Conservation (phyloP, 2,797 vertebrate species). For the Aratinga solstitialis region DNA sequence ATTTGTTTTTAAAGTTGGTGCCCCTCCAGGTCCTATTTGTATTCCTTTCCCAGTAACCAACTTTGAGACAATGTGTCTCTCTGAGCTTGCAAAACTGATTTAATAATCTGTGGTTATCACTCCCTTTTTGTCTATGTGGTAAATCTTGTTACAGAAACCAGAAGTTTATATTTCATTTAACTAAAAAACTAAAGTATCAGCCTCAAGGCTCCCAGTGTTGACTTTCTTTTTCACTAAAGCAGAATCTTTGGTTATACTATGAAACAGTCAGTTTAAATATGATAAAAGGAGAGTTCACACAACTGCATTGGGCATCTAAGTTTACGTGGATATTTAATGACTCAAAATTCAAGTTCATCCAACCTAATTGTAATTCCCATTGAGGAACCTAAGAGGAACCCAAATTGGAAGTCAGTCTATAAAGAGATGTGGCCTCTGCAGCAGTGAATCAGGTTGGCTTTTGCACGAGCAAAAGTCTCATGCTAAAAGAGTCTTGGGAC, state of each 20-base stretch:
- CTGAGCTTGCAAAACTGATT: neutral
- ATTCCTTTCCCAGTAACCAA: neutral
- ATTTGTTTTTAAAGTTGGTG: neutral
- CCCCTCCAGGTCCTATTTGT: neutral
- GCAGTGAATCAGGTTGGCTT: neutral
- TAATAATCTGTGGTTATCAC: neutral
- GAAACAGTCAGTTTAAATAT: neutral
- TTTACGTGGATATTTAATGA: neutral
- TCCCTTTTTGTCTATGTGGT: neutral
- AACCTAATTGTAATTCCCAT: neutral
- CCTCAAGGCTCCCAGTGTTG: neutral
- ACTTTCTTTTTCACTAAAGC: neutral
- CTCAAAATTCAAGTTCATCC: neutral
- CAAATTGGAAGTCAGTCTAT: neutral
- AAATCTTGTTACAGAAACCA: neutral
- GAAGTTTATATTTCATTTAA: neutral
- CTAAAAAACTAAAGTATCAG: neutral
- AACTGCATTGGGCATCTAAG: neutral
- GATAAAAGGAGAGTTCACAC: neutral
- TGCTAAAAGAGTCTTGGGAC: neutral
- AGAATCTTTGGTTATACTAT: neutral
- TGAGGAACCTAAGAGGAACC: neutral
- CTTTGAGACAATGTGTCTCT: neutral
- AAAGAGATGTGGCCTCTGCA: neutral
- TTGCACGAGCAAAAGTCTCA: neutral